Percentiles rank a stretch among this genome's conserved stretches.
Conservation (phyloP, 2,888 invertebrate genomes). For the Dryobotodes eremita region DNA sequence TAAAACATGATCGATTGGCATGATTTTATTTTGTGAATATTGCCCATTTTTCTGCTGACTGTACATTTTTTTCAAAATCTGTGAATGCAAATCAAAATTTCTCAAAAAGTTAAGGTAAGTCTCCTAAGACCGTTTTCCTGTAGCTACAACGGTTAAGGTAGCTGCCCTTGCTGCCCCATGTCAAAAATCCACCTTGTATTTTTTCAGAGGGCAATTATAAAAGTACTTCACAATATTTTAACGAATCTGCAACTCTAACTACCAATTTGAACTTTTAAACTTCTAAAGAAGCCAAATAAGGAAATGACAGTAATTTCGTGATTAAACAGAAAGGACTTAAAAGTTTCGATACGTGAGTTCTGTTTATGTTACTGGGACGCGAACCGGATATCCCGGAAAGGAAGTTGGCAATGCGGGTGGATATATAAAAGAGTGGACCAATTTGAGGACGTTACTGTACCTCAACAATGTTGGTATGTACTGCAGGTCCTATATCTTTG, state of each 20-base stretch:
- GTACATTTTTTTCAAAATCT: too few relatives aligned
- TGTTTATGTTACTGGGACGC: slow-evolving; percentile 56
- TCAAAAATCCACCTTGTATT: too few relatives aligned
- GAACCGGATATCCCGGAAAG: slow-evolving; percentile 54
- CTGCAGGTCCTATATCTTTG: slow-evolving; percentile 25
- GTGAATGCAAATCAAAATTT: too few relatives aligned
- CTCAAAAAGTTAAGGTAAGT: too few relatives aligned
- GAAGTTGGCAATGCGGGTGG: slow-evolving; percentile 66
- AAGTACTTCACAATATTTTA: neutral
- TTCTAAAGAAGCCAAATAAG: slow-evolving; percentile 23
- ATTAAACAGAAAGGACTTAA: slow-evolving; percentile 50
- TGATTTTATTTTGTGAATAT: too few relatives aligned
- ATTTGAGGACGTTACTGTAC: slow-evolving; percentile 49
- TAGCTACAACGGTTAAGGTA: too few relatives aligned
- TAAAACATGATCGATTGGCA: too few relatives aligned
- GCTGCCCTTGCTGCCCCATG: too few relatives aligned
- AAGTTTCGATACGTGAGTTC: slow-evolving; percentile 54
- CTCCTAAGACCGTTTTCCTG: too few relatives aligned
- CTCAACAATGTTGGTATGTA: slow-evolving; percentile 46
- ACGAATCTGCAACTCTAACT: slow-evolving; percentile 13
- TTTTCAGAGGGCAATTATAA: slow-evolving; percentile 7
- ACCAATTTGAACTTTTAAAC: slow-evolving; percentile 2
- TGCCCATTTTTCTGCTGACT: too few relatives aligned
- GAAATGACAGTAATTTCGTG: slow-evolving; percentile 35
- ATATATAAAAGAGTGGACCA: slow-evolving; percentile 64